Conservation (phyloP, 2,797 vertebrate genomes). For the Microctenopoma stevenorrisi region DNA sequence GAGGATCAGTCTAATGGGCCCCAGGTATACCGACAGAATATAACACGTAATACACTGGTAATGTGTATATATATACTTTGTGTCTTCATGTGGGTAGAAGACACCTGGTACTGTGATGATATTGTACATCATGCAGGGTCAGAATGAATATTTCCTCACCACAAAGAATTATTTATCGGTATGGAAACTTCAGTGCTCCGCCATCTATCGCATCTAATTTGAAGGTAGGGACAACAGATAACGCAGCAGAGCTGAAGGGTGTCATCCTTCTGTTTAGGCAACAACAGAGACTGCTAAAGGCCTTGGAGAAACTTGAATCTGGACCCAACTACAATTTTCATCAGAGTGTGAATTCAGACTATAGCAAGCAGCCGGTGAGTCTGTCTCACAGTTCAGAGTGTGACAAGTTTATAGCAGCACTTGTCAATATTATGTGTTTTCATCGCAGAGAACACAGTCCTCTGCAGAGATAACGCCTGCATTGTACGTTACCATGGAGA, state of each 20-base stretch:
- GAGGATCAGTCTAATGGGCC: constrained; percentile 85
- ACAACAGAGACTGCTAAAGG: constrained; percentile 87
- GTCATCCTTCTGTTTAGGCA: constrained; percentile 84
- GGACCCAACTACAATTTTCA: constrained; percentile 48
- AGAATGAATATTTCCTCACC: constrained; percentile 28
- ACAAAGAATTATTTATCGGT: constrained; percentile 29
- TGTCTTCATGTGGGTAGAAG: neutral
- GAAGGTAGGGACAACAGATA: constrained; percentile 33
- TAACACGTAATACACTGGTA: neutral
- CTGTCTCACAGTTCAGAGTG: constrained; percentile 25
- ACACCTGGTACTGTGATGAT: neutral
- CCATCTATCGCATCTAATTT: constrained; percentile 1
- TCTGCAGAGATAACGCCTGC: constrained; percentile 80
- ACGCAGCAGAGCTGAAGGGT: constrained; percentile 34
- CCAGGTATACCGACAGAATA: constrained; percentile 80
- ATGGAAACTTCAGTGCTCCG: constrained; percentile 7
- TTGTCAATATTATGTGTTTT: constrained; percentile 29
- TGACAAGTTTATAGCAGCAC: neutral
- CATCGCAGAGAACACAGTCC: constrained; percentile 64
- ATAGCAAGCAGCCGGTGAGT: constrained; percentile 71
- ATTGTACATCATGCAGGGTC: neutral
- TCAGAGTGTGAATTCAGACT: constrained; percentile 58
- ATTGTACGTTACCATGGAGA: constrained; percentile 93
- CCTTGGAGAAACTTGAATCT: constrained; percentile 81
- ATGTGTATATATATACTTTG: neutral